Base-by-base conservation (phyloP, 2,888 invertebrate genomes). In the Coelopa pilipes region DNA sequence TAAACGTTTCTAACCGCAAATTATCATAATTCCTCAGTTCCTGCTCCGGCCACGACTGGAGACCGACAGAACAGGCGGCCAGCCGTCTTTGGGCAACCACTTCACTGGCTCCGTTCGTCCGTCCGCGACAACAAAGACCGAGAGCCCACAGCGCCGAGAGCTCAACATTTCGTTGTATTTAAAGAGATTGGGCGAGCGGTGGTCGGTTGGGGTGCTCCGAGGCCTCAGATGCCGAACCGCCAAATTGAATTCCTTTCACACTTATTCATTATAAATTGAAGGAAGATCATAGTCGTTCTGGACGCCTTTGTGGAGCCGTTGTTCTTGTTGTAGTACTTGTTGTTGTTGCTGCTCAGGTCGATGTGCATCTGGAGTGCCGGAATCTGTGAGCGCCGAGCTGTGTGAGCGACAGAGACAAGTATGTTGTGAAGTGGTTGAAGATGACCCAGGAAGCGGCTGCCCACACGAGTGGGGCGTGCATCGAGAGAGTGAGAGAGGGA, bases 221-320 rank as follows among this genome's bases (percentile, higher is more conserved):
- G 46, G 46, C 46, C 46, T 65, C 5, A 17, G 45, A 21, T 70
- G 59, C 15, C 49, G 49, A 15, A 12, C 50, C 24, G 62, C 47
- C 57, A 73, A 70, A 62, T 74, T 57, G 69, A 74, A 74, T 69
- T 73, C 63, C 69, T 62, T 69, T 73, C 73, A 74, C 73, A 70
- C 73, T 74, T 69, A 57, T 19, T 15, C 66, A 72, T 34, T 55
- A 65, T 63, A 65, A 74, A 69, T 74, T 65, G 73, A 70, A 70
- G 47, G 70, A 65, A 70, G 60, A 70, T 74, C 73, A 69, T 69
- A 57, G 73, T 59, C 49, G 46, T 60, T 70, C 24, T 24, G 21
- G 49, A 66, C 19, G 19, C 50, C 49, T 49, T 24, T 21, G 17
- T 59, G 11, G 7, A 9, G 59, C 21, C 21, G 59, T 65, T 65